A percentile compares a stretch with the other conserved stretches of the same genome.
phyloP scores from a whole-genome alignment of 2,113 vertebrate genomes.

The Corythoichthys intestinalis region DNA sequence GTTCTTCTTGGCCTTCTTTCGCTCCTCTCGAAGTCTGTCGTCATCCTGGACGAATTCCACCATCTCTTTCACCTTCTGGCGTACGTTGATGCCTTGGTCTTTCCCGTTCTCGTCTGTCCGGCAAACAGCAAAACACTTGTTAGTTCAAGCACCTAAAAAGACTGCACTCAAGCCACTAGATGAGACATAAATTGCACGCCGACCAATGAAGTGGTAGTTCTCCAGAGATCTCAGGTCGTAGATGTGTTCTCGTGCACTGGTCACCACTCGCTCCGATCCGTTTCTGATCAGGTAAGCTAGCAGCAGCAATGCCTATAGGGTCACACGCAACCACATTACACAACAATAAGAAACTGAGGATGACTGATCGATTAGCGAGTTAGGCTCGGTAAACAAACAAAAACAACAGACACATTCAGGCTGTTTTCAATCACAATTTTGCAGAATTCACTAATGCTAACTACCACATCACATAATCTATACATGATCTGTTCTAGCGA shows the following conservation, averaged over 20 bases:
- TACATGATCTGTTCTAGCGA: too few relatives aligned
- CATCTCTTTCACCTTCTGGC: slow-evolving; percentile 98
- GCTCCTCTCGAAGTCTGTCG: slow-evolving; percentile 90
- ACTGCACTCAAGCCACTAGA: too few relatives aligned
- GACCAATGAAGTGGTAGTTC: slow-evolving; percentile 90
- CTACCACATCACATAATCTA: too few relatives aligned
- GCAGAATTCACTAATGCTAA: too few relatives aligned
- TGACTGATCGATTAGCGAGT: too few relatives aligned
- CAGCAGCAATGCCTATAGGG: slow-evolving; percentile 86
- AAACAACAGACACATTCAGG: too few relatives aligned
- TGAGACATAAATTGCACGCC: background rate
- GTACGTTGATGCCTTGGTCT: slow-evolving; percentile 96
- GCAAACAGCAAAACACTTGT: slow-evolving; percentile 42
- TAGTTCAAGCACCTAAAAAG: too few relatives aligned
- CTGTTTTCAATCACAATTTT: too few relatives aligned
- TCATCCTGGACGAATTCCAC: slow-evolving; percentile 97
- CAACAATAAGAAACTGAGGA: background rate
- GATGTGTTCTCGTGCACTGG: slow-evolving; percentile 98
- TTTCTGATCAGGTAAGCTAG: slow-evolving; percentile 99
- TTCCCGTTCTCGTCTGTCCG: slow-evolving; percentile 90
- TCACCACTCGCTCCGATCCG: slow-evolving; percentile 97
- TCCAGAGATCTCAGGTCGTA: slow-evolving; percentile 98
- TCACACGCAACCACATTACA: background rate
- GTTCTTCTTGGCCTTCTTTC: slow-evolving; percentile 98
- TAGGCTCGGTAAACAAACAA: too few relatives aligned